Conservation (phyloP, 2,797 vertebrate species). For the Mycteria americana region DNA sequence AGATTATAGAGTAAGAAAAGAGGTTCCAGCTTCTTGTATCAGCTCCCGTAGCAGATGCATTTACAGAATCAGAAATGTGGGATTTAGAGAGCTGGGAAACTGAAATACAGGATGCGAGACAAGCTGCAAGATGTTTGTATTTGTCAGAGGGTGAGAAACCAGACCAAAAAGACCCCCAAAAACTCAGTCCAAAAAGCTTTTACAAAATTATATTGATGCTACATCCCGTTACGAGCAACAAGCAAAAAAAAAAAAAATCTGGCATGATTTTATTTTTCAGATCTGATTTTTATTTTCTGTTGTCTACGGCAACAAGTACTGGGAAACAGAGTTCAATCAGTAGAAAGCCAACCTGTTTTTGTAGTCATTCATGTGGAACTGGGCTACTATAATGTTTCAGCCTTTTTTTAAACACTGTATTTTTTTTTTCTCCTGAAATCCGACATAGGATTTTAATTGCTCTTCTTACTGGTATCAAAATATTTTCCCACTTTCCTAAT, state of each 20-base stretch:
- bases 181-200: neutral
- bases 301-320: neutral
- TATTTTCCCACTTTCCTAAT: neutral
- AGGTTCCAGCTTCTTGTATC: constrained; percentile 10
- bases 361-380: neutral
- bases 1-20: neutral
- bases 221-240: neutral
- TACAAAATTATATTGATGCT: neutral
- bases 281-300: neutral
- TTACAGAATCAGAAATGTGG: neutral
- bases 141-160: neutral
- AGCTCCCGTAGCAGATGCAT: constrained; percentile 5
- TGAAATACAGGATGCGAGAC: neutral
- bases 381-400: neutral
- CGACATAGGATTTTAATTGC: neutral
- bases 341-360: neutral
- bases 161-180: neutral
- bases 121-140: neutral
- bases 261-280: neutral
- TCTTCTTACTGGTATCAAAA: neutral
- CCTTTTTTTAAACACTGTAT: neutral
- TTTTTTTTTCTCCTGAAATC: neutral
- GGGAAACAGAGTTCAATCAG: neutral
- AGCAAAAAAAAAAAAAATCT: neutral
- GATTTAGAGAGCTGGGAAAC: neutral